Evolutionary conservation across 2,888 invertebrate species (phyloP), one percentile per base, ranked within the genome.

Genomic region (Ornithoptera priamus): DNA sequence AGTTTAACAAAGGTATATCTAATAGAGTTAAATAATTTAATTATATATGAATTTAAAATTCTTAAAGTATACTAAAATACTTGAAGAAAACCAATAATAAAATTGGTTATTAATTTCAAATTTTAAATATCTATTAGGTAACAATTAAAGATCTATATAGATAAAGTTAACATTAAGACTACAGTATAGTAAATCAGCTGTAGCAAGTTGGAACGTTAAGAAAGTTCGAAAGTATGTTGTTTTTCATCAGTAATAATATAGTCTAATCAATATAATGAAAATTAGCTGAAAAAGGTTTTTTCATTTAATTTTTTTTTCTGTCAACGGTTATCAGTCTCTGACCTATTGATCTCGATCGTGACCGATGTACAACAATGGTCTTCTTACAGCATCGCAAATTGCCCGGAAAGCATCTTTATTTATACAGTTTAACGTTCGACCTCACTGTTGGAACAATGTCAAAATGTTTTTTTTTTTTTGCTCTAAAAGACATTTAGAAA

Each of bases 271-370:
- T 57, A 0, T 18, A 57, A 58, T 39, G 30, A 63, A 71, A 66
- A 71, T 67, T 73, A 57, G 63, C 63, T 6, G 12, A 30, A 46
- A 22, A 22, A 15, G 12, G 6, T 50, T 42, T 50, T 22, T n/a
- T 17, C 5, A 66, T 50, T 66, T 18, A 70, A 70, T 63, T 50
- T 72, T 74, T 75, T 72, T 62, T 69, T 71, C 69, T 76, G 74
- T 79, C 76, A 73, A 68, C 73, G 73, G 73, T 76, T 79, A 77
- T 77, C 78, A 82, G 80, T n/a, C 80, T 81, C 76, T 85, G 84
- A 84, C 82, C 88, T 77, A 86, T 79, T 85, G 86, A 84, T 81
- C 81, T 82, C 79, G 81, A 81, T 89, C 89, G 88, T 90, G 90
- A 88, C 84, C 82, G 77, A 78, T 80, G 78, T 72, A 79, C 79